Percentiles rank a stretch among this genome's conserved stretches.
These are phyloP conservation scores for Lutraria lutraria DNA, from an alignment of 2,888 invertebrate species.

Conservation along the genomic window DNA sequence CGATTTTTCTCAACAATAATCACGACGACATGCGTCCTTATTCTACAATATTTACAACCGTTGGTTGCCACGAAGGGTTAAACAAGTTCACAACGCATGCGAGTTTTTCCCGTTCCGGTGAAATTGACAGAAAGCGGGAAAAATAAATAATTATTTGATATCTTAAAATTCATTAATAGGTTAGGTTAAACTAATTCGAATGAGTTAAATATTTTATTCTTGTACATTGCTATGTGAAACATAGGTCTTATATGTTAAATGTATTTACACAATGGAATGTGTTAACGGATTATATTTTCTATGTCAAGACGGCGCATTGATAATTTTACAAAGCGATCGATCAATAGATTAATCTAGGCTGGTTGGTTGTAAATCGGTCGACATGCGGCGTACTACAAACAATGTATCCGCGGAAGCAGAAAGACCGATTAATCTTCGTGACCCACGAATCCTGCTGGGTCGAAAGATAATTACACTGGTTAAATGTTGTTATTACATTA, in stretches of 20 bases:
- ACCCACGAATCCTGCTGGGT: too few relatives aligned
- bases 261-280: constrained; percentile 26
- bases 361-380: background rate
- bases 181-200: background rate
- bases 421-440: too few relatives aligned
- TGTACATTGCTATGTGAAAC: background rate
- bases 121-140: constrained; percentile 57
- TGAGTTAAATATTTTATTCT: background rate
- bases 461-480: too few relatives aligned
- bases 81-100: constrained; percentile 65
- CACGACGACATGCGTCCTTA: constrained; percentile 29
- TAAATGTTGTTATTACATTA: too few relatives aligned
- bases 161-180: background rate
- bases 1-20: constrained; percentile 23
- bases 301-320: constrained; percentile 25
- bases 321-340: constrained; percentile 22
- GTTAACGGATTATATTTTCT: constrained; percentile 49
- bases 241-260: background rate
- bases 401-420: background rate
- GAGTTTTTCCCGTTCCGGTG: constrained; percentile 57
- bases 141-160: constrained; percentile 11
- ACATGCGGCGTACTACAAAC: background rate
- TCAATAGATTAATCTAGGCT: constrained; percentile 32
- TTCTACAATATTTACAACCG: constrained; percentile 35
- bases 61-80: constrained; percentile 74